Conservation (phyloP, 2,797 vertebrate species). For the Brachyrhaphis roseni region DNA sequence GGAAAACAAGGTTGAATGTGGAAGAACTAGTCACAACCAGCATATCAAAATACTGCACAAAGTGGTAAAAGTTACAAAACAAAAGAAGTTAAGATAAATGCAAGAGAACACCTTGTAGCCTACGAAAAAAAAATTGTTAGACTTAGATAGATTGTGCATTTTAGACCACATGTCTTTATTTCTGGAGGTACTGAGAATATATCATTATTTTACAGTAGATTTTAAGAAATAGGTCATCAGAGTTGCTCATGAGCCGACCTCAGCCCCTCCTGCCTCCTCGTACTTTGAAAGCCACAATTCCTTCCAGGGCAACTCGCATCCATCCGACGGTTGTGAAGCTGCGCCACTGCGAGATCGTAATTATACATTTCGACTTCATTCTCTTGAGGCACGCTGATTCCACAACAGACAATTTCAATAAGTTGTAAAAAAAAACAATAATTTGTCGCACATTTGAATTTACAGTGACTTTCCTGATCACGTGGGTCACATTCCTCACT, state of each 20-base stretch:
- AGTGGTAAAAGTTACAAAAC: background rate
- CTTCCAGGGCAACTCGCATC: too few species aligned
- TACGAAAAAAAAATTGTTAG: background rate
- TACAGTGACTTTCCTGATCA: background rate
- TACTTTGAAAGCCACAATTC: too few species aligned
- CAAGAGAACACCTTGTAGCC: background rate
- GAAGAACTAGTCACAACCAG: background rate
- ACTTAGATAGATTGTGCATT: background rate
- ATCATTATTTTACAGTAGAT: background rate
- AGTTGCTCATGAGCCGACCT: background rate
- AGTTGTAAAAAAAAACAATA: background rate
- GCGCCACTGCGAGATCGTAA: background rate
- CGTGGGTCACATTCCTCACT: background rate
- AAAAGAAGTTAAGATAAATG: background rate
- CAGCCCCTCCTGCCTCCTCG: too few species aligned
- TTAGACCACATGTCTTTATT: background rate
- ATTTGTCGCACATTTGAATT: background rate
- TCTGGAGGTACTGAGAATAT: background rate
- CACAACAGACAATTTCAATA: background rate
- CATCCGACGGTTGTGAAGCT: too few species aligned
- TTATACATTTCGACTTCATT: background rate
- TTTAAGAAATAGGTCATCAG: background rate
- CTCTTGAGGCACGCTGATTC: background rate
- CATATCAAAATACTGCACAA: background rate
- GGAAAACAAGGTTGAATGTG: background rate